Percentiles rank a stretch among this genome's conserved stretches.
Evolutionary conservation across 2,113 vertebrate species (phyloP).

Genomic region (Perca schrenkii): DNA sequence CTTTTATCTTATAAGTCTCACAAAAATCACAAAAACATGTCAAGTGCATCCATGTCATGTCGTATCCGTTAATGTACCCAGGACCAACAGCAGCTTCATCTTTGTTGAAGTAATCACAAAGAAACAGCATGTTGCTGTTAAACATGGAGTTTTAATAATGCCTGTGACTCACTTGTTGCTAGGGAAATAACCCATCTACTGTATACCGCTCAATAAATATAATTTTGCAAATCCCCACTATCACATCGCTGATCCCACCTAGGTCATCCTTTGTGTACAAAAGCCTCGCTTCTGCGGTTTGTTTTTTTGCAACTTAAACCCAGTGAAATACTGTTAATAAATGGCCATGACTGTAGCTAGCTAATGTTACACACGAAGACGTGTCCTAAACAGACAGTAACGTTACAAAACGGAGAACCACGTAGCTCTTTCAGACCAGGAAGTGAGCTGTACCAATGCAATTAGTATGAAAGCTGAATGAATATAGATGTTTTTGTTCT

Average conservation of each 20-base stretch:
- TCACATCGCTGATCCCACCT: neutral
- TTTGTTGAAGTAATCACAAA: neutral
- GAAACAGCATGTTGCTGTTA: neutral
- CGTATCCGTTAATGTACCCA: neutral
- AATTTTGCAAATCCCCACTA: neutral
- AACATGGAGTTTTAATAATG: neutral
- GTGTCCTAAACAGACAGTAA: neutral
- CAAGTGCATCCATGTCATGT: neutral
- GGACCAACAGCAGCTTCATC: neutral
- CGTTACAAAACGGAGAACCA: neutral
- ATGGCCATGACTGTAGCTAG: neutral
- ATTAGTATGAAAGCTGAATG: rapidly evolving
- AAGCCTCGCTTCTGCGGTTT: neutral
- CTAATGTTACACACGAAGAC: neutral
- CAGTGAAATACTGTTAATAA: neutral
- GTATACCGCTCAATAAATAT: neutral
- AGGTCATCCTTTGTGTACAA: neutral
- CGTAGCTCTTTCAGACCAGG: neutral
- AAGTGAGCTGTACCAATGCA: neutral
- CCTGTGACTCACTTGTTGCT: neutral
- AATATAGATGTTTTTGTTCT: neutral
- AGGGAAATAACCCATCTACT: neutral
- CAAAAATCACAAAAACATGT: neutral
- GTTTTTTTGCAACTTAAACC: too few relatives aligned
- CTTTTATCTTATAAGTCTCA: too few relatives aligned